Base-by-base conservation (phyloP, 2,888 invertebrate species). In the Bedellia somnulentella region DNA sequence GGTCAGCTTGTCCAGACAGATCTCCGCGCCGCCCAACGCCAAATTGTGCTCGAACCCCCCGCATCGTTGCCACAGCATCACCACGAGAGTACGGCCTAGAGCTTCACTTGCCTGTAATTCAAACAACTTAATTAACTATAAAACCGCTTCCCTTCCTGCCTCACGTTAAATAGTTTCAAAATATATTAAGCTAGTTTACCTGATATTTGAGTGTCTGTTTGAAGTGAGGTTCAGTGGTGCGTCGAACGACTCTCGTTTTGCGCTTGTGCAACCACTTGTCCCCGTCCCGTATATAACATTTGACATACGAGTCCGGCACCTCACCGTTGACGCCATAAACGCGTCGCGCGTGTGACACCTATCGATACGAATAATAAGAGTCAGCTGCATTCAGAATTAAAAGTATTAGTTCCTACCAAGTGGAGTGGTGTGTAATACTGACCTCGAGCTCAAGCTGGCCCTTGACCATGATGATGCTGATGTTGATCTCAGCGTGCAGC, bases 31-130 rank as follows among this genome's bases (percentile, higher is more conserved):
- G 8, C 94, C 93, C 24, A 94, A 71, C 24, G 77, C 76, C 24
- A 75, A 56, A 54, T 93, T 93, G 59, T 91, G 91, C 52, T 91
- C 90, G 60, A 91, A 91, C 3, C 89, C 89, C 35, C 89, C 87
- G 54, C 90, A 89, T 35, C 89, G 83, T 52, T 93, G 92, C 93
- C 94, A 95, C 28, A 95, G 80, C 88, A 93, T 93, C 31, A 93
- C 90, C 41, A 93, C 84, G 40, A 94, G 79, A 37, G 87, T 87
- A 32, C 93, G 82, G 1, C 88, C 88, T 15, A 87, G 79, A 1
- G 86, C 85, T 53, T 89, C 88, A 46, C 82, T 83, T 10, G 85
- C 83, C 82, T 82, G 45, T 2, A n/a, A n/a, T n/a, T n/a, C n/a
- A n/a, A n/a, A n/a, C n/a, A n/a, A n/a, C n/a, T n/a, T n/a, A n/a